Percentiles rank a stretch among this genome's conserved stretches.
Evolutionary conservation across 1,140 invertebrate genomes (phyloP).

Genomic region (Drosophila orena): DNA sequence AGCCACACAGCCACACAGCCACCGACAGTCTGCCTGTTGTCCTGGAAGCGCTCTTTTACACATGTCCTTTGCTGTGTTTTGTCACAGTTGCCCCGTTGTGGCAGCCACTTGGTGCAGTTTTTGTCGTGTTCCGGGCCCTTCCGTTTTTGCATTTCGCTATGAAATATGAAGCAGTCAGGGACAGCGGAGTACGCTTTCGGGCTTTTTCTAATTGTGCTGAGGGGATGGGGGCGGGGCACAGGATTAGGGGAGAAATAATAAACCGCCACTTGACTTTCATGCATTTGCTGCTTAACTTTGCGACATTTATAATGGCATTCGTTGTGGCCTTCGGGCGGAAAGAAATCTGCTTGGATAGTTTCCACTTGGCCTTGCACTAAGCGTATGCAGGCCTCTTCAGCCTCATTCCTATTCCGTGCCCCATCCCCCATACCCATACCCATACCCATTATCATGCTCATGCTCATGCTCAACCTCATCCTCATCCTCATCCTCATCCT

Average conservation of each 20-base stretch:
- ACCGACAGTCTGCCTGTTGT: constrained; percentile 28
- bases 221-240: neutral
- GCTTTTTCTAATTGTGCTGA: constrained; percentile 55
- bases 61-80: constrained; percentile 56
- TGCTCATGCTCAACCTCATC: neutral
- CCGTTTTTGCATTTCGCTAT: constrained; percentile 29
- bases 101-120: constrained; percentile 57
- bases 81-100: constrained; percentile 34
- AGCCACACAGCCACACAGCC: neutral
- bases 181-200: constrained; percentile 17
- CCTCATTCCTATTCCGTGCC: neutral
- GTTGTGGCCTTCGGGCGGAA: constrained; percentile 9
- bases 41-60: constrained; percentile 36
- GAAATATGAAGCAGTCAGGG: constrained; percentile 34
- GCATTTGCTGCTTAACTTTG: constrained; percentile 65
- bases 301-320: constrained; percentile 63
- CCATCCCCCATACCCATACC: neutral
- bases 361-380: constrained; percentile 46
- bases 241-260: constrained; percentile 19
- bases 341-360: constrained; percentile 20
- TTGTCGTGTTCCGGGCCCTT: constrained; percentile 9
- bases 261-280: constrained; percentile 67
- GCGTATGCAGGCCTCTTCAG: constrained; percentile 51
- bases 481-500: neutral
- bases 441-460: neutral